Evolutionary conservation across 2,888 invertebrate genomes (phyloP).

Genomic region (Liodrosophila aerea): DNA sequence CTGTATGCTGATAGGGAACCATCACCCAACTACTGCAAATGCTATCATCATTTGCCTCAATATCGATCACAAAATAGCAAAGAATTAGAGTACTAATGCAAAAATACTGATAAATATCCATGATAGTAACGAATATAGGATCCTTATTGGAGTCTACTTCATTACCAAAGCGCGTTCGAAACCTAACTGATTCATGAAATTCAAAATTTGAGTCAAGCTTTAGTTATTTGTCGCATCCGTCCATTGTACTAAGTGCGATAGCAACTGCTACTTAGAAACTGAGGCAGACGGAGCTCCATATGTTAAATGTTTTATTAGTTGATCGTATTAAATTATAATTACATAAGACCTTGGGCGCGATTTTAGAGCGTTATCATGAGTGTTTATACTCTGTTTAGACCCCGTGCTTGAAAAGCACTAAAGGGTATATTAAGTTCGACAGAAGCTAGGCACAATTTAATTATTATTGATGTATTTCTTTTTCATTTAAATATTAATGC

Average conservation of each 20-base stretch:
- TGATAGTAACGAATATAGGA: background rate
- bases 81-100: background rate
- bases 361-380: no score
- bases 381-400: no score
- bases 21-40: no score
- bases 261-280: no score
- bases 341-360: background rate
- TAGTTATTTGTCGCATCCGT: slow-evolving; percentile 23
- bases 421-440: no score
- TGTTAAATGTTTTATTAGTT: background rate
- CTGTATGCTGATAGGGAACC: no score
- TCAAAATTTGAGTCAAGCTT: background rate
- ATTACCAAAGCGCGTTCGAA: slow-evolving; percentile 2
- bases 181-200: slow-evolving; percentile 16
- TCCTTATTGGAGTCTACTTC: no score
- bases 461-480: no score
- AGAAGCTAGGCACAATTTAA: no score
- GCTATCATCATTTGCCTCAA: background rate
- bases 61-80: background rate
- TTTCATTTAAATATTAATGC: no score
- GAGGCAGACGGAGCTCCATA: background rate
- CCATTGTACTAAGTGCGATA: slow-evolving; percentile 1
- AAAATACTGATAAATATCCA: background rate
- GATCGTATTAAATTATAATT: background rate
- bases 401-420: background rate